These are phyloP conservation scores for Coreius guichenoti DNA, from an alignment of 2,797 vertebrate species.

Conservation along the genomic window DNA sequence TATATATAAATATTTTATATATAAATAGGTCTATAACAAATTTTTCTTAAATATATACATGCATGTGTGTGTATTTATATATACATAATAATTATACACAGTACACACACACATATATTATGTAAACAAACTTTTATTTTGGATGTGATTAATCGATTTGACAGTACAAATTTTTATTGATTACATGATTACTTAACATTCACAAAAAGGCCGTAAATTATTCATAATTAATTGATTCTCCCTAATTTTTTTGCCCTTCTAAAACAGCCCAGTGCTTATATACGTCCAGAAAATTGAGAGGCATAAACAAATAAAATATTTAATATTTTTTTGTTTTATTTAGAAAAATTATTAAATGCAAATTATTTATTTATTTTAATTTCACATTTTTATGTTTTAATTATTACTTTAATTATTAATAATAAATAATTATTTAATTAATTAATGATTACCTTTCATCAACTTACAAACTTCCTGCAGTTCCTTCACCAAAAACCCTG, in stretches of 20 bases:
- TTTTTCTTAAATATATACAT: too few species aligned
- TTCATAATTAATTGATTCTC: background rate
- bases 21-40: too few species aligned
- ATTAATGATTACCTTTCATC: background rate
- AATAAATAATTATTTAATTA: background rate
- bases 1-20: too few species aligned
- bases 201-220: background rate
- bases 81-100: too few species aligned
- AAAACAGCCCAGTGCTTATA: background rate
- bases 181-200: background rate
- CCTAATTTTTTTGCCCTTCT: background rate
- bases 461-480: background rate
- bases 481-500: background rate
- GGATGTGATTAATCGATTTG: too few species aligned
- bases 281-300: too few species aligned
- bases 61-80: too few species aligned
- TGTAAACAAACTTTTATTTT: too few species aligned
- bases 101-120: too few species aligned
- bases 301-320: too few species aligned
- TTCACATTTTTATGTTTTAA: background rate
- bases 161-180: background rate
- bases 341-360: too few species aligned
- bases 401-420: background rate
- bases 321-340: too few species aligned
- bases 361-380: background rate